Percentiles rank a stretch among this genome's conserved stretches.
Conservation (phyloP, 2,113 vertebrate genomes). For the Diadophis punctatus region DNA sequence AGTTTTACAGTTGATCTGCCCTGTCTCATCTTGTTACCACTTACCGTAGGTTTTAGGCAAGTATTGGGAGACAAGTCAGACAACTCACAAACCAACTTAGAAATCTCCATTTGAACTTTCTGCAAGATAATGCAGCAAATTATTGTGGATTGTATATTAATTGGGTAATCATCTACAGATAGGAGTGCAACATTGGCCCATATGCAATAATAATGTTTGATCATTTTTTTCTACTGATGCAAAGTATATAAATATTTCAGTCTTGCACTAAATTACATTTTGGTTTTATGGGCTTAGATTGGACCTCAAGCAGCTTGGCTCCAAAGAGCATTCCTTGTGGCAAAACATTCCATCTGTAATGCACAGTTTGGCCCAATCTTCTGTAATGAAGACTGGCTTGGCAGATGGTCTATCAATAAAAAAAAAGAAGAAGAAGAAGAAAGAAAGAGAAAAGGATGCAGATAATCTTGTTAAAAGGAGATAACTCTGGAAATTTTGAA, state of each 20-base stretch:
- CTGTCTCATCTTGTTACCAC: background rate
- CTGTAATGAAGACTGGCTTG: background rate
- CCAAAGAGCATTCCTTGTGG: background rate
- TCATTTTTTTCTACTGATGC: background rate
- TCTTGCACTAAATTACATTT: background rate
- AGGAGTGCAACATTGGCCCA: background rate
- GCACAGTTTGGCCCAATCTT: background rate
- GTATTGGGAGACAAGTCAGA: background rate
- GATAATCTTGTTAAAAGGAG: background rate
- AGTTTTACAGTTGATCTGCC: background rate
- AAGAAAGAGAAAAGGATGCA: background rate
- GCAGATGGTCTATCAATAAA: background rate
- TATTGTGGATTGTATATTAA: background rate
- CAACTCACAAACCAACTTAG: background rate
- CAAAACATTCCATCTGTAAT: constrained; percentile 1
- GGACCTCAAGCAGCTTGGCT: background rate
- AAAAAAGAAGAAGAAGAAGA: no score
- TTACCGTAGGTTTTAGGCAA: background rate
- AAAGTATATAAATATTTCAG: background rate
- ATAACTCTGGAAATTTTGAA: background rate
- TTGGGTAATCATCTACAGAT: background rate
- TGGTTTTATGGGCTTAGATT: background rate
- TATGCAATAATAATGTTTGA: background rate
- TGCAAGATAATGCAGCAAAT: background rate
- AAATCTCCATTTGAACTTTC: background rate